Evolutionary conservation across 2,797 vertebrate genomes (phyloP).

Genomic region (Peromyscus attwateri): DNA sequence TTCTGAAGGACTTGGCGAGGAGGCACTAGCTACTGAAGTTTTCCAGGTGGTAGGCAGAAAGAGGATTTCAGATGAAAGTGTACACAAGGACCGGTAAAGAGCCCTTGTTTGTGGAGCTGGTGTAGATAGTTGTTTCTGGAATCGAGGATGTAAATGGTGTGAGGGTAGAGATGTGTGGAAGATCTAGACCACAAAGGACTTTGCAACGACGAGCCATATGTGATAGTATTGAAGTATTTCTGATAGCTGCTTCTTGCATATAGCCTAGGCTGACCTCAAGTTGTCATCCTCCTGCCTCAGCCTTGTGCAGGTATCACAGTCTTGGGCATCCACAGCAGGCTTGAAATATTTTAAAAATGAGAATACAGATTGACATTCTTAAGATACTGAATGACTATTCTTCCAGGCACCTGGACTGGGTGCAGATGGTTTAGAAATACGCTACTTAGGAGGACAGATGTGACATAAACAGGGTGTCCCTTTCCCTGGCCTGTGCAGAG

Average conservation of each 20-base stretch:
- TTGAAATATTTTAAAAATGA: background rate
- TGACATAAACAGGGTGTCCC: background rate
- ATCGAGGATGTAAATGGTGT: background rate
- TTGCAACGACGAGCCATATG: background rate
- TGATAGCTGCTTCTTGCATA: background rate
- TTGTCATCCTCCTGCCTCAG: background rate
- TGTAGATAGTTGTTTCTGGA: background rate
- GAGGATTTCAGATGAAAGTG: background rate
- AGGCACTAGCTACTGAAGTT: background rate
- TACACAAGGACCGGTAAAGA: too few relatives aligned
- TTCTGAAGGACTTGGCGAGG: background rate
- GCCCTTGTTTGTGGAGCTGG: background rate
- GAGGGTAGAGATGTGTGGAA: background rate
- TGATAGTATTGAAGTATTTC: background rate
- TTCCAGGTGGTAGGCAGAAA: background rate
- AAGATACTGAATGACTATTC: background rate
- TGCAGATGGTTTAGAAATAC: background rate
- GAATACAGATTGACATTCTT: background rate
- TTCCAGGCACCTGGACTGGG: background rate
- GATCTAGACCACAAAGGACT: background rate
- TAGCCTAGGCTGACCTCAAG: background rate
- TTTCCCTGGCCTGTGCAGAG: background rate
- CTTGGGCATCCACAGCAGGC: background rate
- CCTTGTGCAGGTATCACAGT: background rate
- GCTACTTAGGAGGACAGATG: background rate